These are phyloP conservation scores for Callinectes sapidus DNA, from an alignment of 2,888 invertebrate species.

Conservation along the genomic window DNA sequence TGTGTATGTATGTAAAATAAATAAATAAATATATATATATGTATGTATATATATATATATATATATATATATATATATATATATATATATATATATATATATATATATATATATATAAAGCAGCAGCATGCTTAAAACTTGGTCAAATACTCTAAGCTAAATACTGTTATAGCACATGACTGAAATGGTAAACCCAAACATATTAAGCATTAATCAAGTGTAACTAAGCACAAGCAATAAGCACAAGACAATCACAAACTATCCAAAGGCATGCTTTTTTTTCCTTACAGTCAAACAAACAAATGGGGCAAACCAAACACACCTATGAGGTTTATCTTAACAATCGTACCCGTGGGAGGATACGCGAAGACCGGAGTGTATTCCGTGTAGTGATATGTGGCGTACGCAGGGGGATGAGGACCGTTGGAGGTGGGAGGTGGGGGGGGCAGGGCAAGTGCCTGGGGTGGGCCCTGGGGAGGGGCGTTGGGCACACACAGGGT, in stretches of 20 bases:
- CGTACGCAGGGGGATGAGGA: slow-evolving; percentile 67
- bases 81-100: slow-evolving; percentile 26
- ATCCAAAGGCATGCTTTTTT: slow-evolving; percentile 58
- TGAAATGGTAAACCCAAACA: slow-evolving; percentile 47
- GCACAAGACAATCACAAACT: slow-evolving; percentile 68
- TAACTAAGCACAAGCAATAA: slow-evolving; percentile 66
- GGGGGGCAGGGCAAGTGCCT: slow-evolving; percentile 66
- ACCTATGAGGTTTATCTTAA: slow-evolving; percentile 72
- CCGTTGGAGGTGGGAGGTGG: slow-evolving; percentile 65
- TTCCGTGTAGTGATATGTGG: slow-evolving; percentile 71
- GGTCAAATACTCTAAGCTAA: slow-evolving; percentile 47
- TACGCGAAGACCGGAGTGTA: slow-evolving; percentile 69
- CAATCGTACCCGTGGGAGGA: slow-evolving; percentile 72
- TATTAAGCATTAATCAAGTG: slow-evolving; percentile 61
- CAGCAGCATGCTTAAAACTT: slow-evolving; percentile 53
- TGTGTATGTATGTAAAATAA: slow-evolving; percentile 1
- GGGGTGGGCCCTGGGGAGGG: slow-evolving; percentile 65
- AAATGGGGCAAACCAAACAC: slow-evolving; percentile 71
- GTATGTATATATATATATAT: slow-evolving; percentile 39
- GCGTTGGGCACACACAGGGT: slow-evolving; percentile 70
- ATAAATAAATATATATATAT: neutral
- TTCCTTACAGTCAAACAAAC: slow-evolving; percentile 63
- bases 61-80: slow-evolving; percentile 36
- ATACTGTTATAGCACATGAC: slow-evolving; percentile 46
- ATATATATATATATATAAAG: slow-evolving; percentile 31